A percentile compares a stretch with the other conserved stretches of the same genome.
phyloP scores from a whole-genome alignment of 2,888 invertebrate genomes.

The Drosophila ezoana region DNA sequence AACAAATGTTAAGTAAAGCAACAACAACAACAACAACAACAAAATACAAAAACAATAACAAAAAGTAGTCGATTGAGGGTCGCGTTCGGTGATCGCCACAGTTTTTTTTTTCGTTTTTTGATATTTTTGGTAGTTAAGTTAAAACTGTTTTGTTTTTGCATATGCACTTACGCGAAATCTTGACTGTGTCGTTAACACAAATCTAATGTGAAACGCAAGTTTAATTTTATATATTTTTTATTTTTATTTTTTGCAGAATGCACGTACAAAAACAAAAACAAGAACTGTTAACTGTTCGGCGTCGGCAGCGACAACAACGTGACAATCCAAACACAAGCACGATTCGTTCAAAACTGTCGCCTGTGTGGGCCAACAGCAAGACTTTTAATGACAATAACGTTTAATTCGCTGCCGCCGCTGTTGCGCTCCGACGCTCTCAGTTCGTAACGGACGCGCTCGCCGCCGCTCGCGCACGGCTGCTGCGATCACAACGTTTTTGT shows the following conservation, averaged over 20 bases:
- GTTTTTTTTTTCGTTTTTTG: constrained; percentile 16
- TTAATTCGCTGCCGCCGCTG: constrained; percentile 39
- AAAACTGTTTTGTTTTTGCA: constrained; percentile 7
- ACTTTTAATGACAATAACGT: constrained; percentile 65
- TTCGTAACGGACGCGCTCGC: constrained; percentile 38
- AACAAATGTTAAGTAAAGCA: constrained; percentile 18
- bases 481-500: constrained; percentile 43
- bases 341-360: constrained; percentile 70
- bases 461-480: constrained; percentile 50
- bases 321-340: constrained; percentile 60
- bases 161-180: constrained; percentile 40
- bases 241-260: constrained; percentile 13
- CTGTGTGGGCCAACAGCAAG: constrained; percentile 66
- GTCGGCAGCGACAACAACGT: constrained; percentile 13
- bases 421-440: constrained; percentile 45
- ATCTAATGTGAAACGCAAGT: constrained; percentile 18
- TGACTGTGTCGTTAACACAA: constrained; percentile 2
- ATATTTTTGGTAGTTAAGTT: constrained; percentile 9
- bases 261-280: constrained; percentile 17
- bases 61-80: constrained; percentile 55
- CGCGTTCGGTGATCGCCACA: constrained; percentile 30
- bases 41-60: constrained; percentile 50
- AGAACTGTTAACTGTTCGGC: constrained; percentile 19
- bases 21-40: constrained; percentile 8
- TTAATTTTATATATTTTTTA: neutral